phyloP scores from a whole-genome alignment of 2,888 invertebrate genomes.

The Tuta absoluta region DNA sequence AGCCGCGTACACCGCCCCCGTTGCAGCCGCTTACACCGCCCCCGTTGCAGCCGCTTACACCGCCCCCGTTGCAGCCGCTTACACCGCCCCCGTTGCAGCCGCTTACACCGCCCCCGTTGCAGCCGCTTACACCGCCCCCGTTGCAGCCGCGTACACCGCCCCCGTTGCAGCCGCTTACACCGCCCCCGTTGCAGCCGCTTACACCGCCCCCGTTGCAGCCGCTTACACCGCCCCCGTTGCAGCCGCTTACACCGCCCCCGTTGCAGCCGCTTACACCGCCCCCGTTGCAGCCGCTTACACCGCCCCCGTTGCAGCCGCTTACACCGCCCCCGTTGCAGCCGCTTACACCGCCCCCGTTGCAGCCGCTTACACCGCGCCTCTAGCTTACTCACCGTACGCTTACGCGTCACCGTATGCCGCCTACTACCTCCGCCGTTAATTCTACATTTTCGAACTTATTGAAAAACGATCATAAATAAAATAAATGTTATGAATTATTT shows the following conservation, averaged over 20 bases:
- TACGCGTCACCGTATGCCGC: conserved; percentile 42
- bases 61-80: no score
- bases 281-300: conserved; percentile 44
- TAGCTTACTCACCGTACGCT: conserved; percentile 46
- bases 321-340: conserved; percentile 41
- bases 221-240: conserved; percentile 43
- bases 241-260: conserved; percentile 52
- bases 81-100: no score
- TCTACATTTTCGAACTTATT: background rate
- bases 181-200: no score
- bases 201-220: no score
- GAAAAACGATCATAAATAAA: background rate
- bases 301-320: conserved; percentile 41
- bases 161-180: no score
- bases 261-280: conserved; percentile 52
- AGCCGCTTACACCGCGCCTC: conserved; percentile 29
- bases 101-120: no score
- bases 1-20: no score
- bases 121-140: no score
- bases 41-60: no score
- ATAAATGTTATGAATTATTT: background rate
- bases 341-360: conserved; percentile 52
- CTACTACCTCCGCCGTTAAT: conserved; percentile 49
- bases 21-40: no score
- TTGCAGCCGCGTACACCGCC: no score